Conservation (phyloP, 2,888 invertebrate species). For the Calliphora vomitoria region DNA sequence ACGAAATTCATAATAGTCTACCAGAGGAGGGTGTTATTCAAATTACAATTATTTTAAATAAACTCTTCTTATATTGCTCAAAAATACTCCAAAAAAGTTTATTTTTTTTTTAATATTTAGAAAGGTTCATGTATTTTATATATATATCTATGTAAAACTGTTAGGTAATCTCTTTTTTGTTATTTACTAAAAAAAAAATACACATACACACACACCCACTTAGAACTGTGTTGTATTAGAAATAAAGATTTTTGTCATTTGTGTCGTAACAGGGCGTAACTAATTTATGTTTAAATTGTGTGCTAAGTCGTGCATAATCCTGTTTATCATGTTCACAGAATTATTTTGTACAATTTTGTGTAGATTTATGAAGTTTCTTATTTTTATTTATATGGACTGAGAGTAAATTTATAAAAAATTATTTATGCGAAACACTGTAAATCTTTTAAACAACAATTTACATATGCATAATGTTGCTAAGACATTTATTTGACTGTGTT, state of each 20-base stretch:
- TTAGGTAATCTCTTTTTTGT: constrained; percentile 13
- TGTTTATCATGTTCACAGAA: constrained; percentile 53
- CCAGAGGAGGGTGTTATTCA: too few relatives aligned
- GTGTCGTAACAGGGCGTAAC: constrained; percentile 56
- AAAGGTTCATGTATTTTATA: neutral
- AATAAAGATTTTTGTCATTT: constrained; percentile 46
- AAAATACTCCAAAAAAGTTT: too few relatives aligned
- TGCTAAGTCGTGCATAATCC: constrained; percentile 64
- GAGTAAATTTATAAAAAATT: neutral
- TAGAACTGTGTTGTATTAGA: neutral
- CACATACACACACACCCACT: neutral
- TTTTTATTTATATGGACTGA: neutral
- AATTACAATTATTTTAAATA: too few relatives aligned
- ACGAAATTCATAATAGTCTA: too few relatives aligned
- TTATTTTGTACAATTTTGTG: constrained; percentile 51
- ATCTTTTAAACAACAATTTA: neutral
- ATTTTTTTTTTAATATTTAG: neutral
- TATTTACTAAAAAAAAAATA: neutral
- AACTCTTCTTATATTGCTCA: too few relatives aligned
- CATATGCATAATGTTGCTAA: neutral
- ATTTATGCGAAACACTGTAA: neutral
- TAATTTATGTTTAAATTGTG: constrained; percentile 66
- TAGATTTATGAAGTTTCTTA: constrained; percentile 38
- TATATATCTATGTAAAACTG: neutral
- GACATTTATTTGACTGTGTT: neutral